Conservation (phyloP, 2,888 invertebrate species). For the Rotaria socialis region DNA sequence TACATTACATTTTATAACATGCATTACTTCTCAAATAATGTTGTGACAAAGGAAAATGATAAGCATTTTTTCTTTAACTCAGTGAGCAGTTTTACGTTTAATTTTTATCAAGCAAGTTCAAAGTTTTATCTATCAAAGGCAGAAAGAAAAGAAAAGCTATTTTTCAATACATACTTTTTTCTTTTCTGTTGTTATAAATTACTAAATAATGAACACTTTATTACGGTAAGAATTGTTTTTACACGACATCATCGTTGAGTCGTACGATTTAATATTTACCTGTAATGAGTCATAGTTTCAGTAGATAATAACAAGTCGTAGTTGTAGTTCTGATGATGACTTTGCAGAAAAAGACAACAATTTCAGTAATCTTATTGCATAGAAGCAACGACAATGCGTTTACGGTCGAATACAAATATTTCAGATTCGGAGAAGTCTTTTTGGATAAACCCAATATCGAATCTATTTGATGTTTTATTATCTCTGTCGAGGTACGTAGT, state of each 20-base stretch:
- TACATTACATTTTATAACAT: not conserved
- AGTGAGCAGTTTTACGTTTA: not conserved
- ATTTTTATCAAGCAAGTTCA: not conserved
- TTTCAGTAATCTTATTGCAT: not conserved
- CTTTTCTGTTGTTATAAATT: not conserved
- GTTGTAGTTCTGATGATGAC: not conserved
- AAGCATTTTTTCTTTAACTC: not conserved
- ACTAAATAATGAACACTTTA: not conserved
- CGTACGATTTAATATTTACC: not conserved
- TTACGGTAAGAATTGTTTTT: not conserved
- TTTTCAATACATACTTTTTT: not conserved
- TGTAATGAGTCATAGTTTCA: not conserved
- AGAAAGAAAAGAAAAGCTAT: not conserved
- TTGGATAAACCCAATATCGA: not conserved
- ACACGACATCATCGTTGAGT: not conserved
- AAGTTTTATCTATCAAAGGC: too few species aligned
- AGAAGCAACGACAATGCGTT: not conserved
- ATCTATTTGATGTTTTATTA: not conserved
- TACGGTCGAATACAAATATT: not conserved
- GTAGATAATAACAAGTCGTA: not conserved
- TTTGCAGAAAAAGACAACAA: not conserved
- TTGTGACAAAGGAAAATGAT: not conserved
- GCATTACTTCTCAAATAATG: conserved; percentile 4
- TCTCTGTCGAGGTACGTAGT: not conserved
- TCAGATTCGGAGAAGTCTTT: not conserved